Evolutionary conservation across 1,140 invertebrate species (phyloP).

Genomic region (Aphelenchoides avenae): DNA sequence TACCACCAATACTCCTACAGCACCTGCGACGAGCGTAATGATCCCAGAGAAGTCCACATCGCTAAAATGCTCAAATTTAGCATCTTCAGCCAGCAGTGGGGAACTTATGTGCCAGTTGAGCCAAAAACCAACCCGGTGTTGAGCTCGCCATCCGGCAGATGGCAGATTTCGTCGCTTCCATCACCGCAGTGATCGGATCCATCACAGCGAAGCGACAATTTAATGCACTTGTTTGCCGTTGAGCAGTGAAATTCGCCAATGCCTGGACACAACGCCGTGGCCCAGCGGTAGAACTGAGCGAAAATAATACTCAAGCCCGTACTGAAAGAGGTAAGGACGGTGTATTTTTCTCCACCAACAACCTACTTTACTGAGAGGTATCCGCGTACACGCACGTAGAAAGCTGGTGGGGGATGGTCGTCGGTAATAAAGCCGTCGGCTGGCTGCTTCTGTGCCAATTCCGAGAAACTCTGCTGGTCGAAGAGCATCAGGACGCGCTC

Average conservation of each 20-base stretch:
- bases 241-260: conserved; percentile 64
- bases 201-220: conserved; percentile 64
- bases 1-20: too few relatives aligned
- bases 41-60: too few relatives aligned
- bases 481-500: conserved; percentile 29
- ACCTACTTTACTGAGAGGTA: conserved; percentile 29
- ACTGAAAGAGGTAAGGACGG: conserved; percentile 19
- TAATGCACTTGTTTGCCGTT: conserved; percentile 75
- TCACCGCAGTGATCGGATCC: conserved; percentile 42
- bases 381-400: conserved; percentile 34
- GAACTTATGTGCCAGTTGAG: too few relatives aligned
- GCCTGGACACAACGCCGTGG: conserved; percentile 47
- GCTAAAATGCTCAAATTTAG: too few relatives aligned
- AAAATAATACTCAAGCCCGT: conserved; percentile 35
- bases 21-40: too few relatives aligned
- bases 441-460: conserved; percentile 28
- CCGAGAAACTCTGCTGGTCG: conserved; percentile 24
- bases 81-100: too few relatives aligned
- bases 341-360: too few relatives aligned
- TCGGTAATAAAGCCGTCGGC: conserved; percentile 20
- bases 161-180: conserved; percentile 30
- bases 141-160: conserved; percentile 8
- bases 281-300: conserved; percentile 52
- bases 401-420: conserved; percentile 26
- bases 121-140: too few relatives aligned